Conservation (phyloP, 2,888 invertebrate species). For the Tiliacea aurago region DNA sequence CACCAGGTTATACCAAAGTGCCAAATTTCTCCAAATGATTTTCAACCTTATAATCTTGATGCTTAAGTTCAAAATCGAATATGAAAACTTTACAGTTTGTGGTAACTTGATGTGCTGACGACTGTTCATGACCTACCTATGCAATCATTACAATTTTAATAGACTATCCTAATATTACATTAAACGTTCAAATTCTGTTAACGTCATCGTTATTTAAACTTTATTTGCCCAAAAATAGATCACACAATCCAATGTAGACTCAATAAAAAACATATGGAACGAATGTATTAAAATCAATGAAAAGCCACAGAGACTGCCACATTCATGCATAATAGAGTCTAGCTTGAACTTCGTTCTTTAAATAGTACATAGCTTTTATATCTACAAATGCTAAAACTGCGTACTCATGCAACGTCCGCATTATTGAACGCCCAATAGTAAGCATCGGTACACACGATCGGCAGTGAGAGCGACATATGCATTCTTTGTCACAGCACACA, state of each 20-base stretch:
- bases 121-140: no score
- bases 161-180: not conserved
- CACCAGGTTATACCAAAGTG: no score
- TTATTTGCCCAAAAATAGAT: conserved; percentile 21
- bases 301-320: not conserved
- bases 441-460: conserved; percentile 64
- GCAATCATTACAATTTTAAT: conserved; percentile 27
- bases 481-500: conserved; percentile 80
- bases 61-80: no score
- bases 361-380: conserved; percentile 31
- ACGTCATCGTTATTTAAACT: conserved; percentile 10
- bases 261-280: not conserved
- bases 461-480: conserved; percentile 81
- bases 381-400: conserved; percentile 55
- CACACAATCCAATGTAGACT: conserved; percentile 1
- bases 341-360: not conserved
- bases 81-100: no score
- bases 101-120: no score
- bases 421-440: conserved; percentile 82
- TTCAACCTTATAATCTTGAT: no score
- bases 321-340: not conserved
- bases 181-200: no score
- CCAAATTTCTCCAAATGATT: no score
- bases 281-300: not conserved
- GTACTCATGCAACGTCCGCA: conserved; percentile 82